Evolutionary conservation across 2,888 invertebrate species (phyloP).

Genomic region (Eupithecia dodoneata): DNA sequence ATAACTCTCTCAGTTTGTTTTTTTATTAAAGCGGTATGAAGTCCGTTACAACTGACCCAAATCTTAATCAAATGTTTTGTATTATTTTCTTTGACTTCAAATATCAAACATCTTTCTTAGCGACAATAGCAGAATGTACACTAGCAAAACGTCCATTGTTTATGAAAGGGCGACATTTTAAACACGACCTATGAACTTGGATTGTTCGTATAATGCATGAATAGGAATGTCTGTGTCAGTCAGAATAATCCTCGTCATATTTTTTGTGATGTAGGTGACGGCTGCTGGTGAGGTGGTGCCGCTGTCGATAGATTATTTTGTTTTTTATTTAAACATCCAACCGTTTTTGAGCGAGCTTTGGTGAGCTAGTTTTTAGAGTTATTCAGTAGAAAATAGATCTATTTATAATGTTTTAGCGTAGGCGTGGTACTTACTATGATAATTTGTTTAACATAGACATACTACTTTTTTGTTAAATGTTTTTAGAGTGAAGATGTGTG

Average conservation of each 20-base stretch:
- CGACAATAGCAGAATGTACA: constrained; percentile 37
- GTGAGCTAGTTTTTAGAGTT: background rate
- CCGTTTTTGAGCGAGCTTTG: background rate
- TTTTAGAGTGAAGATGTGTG: no score
- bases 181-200: constrained; percentile 59
- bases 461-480: background rate
- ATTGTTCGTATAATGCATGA: constrained; percentile 52
- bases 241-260: constrained; percentile 56
- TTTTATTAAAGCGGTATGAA: background rate
- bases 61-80: constrained; percentile 18
- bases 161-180: constrained; percentile 58
- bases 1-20: background rate
- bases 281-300: background rate
- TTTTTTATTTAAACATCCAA: background rate
- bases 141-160: constrained; percentile 53
- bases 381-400: background rate
- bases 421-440: background rate
- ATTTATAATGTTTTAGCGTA: no score
- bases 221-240: constrained; percentile 60
- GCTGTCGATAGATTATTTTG: background rate
- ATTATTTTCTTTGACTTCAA: constrained; percentile 2
- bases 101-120: constrained; percentile 37
- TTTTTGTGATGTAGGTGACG: constrained; percentile 8
- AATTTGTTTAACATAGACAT: background rate
- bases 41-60: constrained; percentile 23